These are phyloP conservation scores for Pseudomyrmex sp. DNA, from an alignment of 1,140 invertebrate genomes.

Conservation along the genomic window DNA sequence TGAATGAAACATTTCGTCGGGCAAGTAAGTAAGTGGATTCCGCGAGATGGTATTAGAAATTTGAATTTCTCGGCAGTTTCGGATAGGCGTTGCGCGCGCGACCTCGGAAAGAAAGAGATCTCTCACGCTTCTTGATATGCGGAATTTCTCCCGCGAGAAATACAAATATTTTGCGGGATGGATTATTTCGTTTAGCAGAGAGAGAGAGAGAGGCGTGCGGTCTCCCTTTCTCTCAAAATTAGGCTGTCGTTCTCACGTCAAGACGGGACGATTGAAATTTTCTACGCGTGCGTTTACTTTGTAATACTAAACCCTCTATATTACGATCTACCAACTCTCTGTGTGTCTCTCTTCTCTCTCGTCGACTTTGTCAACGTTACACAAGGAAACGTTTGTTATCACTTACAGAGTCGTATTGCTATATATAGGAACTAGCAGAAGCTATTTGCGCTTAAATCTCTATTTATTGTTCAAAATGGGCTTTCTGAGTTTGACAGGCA, in stretches of 20 bases:
- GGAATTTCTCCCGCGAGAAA: constrained; percentile 31
- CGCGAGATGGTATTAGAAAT: constrained; percentile 60
- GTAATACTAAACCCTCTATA: not conserved
- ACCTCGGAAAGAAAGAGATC: not conserved
- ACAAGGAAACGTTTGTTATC: constrained; percentile 8
- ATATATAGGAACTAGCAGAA: not conserved
- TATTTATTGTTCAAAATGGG: constrained; percentile 20
- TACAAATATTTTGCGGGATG: constrained; percentile 43
- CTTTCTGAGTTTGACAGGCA: constrained; percentile 44
- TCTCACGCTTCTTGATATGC: constrained; percentile 42
- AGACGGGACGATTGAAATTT: constrained; percentile 7
- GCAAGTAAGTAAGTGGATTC: constrained; percentile 38
- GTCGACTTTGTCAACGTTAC: not conserved
- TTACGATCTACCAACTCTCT: not conserved
- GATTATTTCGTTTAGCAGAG: constrained; percentile 23
- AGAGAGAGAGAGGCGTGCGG: not conserved
- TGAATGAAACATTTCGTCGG: constrained; percentile 68
- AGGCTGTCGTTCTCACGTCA: constrained; percentile 16
- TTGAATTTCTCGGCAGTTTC: constrained; percentile 63
- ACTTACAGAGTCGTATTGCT: not conserved
- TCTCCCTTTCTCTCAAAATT: not conserved
- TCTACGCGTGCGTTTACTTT: not conserved
- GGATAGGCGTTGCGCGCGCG: not conserved
- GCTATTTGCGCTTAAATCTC: constrained; percentile 16
- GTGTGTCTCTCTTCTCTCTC: too few relatives aligned